Evolutionary conservation across 2,113 vertebrate genomes (phyloP).

Genomic region (Andinoacara biseriatus): DNA sequence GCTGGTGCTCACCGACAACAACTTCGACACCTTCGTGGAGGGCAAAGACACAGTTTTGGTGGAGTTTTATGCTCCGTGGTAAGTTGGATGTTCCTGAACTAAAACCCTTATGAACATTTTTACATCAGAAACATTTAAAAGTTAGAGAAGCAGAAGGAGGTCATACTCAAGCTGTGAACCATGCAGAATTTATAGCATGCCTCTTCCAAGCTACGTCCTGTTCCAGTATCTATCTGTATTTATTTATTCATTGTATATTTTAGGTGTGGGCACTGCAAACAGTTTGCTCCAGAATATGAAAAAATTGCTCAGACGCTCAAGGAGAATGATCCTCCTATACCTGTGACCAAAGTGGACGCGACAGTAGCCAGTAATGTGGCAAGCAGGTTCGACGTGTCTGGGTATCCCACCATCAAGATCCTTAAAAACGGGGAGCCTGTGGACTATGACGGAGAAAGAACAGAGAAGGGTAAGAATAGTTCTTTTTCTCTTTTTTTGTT

Average conservation of each 20-base stretch:
- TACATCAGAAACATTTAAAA: background rate
- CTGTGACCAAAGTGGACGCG: slow-evolving; percentile 94
- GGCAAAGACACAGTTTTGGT: slow-evolving; percentile 92
- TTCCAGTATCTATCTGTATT: background rate
- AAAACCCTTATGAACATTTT: background rate
- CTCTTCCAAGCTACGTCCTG: background rate
- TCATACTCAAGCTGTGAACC: background rate
- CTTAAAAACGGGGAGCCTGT: slow-evolving; percentile 92
- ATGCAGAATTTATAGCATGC: background rate
- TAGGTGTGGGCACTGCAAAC: slow-evolving; percentile 98
- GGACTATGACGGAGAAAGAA: slow-evolving; percentile 92
- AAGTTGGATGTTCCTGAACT: background rate
- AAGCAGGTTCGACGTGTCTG: slow-evolving; percentile 89
- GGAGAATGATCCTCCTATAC: slow-evolving; percentile 90
- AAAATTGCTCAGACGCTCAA: slow-evolving; percentile 90
- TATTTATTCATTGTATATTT: background rate
- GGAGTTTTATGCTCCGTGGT: slow-evolving; percentile 98
- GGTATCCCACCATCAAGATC: slow-evolving; percentile 97
- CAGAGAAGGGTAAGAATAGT: slow-evolving; percentile 84
- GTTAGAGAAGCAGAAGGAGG: background rate
- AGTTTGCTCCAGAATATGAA: slow-evolving; percentile 95
- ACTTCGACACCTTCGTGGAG: slow-evolving; percentile 90
- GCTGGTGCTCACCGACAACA: slow-evolving; percentile 86
- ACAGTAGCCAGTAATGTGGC: slow-evolving; percentile 83
- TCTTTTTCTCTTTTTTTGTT: background rate